Percentiles rank a stretch among this genome's conserved stretches.
phyloP scores from a whole-genome alignment of 2,797 vertebrate genomes.

The Siniperca obscura region DNA sequence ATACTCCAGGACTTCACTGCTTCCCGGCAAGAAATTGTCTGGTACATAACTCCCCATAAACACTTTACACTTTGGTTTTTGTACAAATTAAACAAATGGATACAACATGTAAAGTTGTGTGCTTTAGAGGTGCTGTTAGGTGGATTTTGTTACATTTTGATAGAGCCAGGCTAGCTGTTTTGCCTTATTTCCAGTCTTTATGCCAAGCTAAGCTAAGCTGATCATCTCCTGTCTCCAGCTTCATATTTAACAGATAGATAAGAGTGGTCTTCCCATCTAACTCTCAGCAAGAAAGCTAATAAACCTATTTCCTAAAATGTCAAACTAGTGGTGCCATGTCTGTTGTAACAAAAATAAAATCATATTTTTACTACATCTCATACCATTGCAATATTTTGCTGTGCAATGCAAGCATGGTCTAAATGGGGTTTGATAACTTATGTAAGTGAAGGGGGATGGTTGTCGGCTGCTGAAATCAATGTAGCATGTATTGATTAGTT shows the following conservation, averaged over 20 bases:
- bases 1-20: too few species aligned
- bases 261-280: neutral
- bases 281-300: neutral
- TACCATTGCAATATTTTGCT: conserved; percentile 1
- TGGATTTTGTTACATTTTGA: neutral
- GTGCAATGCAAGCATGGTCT: conserved; percentile 7
- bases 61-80: too few species aligned
- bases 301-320: neutral
- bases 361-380: conserved; percentile 5
- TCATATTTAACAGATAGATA: neutral
- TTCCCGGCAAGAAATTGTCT: too few species aligned
- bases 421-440: conserved; percentile 54
- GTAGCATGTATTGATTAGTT: conserved; percentile 64
- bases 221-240: neutral
- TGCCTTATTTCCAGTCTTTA: neutral
- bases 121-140: neutral
- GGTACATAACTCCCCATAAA: too few species aligned
- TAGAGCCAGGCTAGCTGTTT: neutral
- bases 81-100: too few species aligned
- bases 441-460: conserved; percentile 53
- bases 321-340: neutral
- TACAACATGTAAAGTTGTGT: too few species aligned
- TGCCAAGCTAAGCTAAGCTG: neutral
- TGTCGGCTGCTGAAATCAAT: conserved; percentile 65
- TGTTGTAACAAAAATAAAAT: neutral